Evolutionary conservation across 2,888 invertebrate genomes (phyloP).

Genomic region (Hypena proboscidalis): DNA sequence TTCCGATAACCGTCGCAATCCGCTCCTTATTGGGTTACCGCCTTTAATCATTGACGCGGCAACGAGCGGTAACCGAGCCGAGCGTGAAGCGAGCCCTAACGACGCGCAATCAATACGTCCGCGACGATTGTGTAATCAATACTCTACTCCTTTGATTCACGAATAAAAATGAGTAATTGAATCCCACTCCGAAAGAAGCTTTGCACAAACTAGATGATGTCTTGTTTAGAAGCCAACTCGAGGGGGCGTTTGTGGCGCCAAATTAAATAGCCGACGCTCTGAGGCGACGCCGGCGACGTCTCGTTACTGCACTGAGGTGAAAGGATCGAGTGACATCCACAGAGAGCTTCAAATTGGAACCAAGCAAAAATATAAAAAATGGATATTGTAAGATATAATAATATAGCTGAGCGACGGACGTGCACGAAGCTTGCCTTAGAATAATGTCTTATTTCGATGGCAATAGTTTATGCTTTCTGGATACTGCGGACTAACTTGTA

Average conservation of each 20-base stretch:
- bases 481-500: too few relatives aligned
- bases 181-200: slow-evolving; percentile 48
- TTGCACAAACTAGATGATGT: slow-evolving; percentile 26
- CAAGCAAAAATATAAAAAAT: too few relatives aligned
- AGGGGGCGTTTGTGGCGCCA: slow-evolving; percentile 21
- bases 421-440: too few relatives aligned
- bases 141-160: slow-evolving; percentile 73
- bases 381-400: too few relatives aligned
- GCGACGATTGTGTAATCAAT: slow-evolving; percentile 71
- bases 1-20: slow-evolving; percentile 63
- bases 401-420: too few relatives aligned
- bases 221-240: slow-evolving; percentile 22
- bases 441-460: too few relatives aligned
- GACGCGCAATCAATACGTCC: slow-evolving; percentile 62
- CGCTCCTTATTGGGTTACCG: slow-evolving; percentile 77
- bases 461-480: too few relatives aligned
- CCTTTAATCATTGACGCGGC: slow-evolving; percentile 75
- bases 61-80: slow-evolving; percentile 54
- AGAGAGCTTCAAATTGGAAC: too few relatives aligned
- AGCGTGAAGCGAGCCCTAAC: slow-evolving; percentile 58
- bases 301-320: slow-evolving; percentile 8
- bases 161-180: slow-evolving; percentile 67
- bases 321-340: not conserved
- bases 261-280: slow-evolving; percentile 13
- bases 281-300: not conserved